A percentile compares a stretch with the other conserved stretches of the same genome.
Evolutionary conservation across 1,140 invertebrate species (phyloP).

Genomic region (Kradibia gibbosae): DNA sequence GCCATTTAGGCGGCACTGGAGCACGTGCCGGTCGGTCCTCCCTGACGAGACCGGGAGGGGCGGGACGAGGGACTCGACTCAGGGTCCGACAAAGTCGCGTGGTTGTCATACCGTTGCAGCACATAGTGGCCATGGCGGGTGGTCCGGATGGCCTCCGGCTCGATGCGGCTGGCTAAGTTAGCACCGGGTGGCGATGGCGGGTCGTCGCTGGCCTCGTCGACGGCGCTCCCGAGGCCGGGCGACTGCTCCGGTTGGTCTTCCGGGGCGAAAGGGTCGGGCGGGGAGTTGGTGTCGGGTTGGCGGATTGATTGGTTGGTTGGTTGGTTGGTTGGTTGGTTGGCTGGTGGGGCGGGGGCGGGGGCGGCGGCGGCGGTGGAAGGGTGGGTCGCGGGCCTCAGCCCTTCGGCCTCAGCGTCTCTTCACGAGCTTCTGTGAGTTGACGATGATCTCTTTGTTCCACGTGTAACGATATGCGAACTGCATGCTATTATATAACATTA

Average conservation of each 20-base stretch:
- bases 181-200: background rate
- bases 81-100: too few relatives aligned
- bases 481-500: slow-evolving; percentile 74
- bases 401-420: slow-evolving; percentile 81
- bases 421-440: slow-evolving; percentile 90
- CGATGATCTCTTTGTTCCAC: slow-evolving; percentile 91
- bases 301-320: background rate
- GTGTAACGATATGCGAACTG: slow-evolving; percentile 88
- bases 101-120: slow-evolving; percentile 62
- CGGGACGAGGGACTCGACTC: too few relatives aligned
- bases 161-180: background rate
- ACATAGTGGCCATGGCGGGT: slow-evolving; percentile 64
- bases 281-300: background rate
- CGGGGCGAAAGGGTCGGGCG: too few relatives aligned
- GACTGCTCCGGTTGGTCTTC: background rate
- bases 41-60: too few relatives aligned
- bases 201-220: too few relatives aligned
- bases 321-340: background rate
- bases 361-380: background rate
- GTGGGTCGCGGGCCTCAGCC: background rate
- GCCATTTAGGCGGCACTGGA: too few relatives aligned
- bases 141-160: background rate
- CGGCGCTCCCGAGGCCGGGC: background rate
- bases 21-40: too few relatives aligned
- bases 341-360: background rate